Conservation (phyloP, 64 coral and sea anemone genomes). For the Dendrophyllia cribrosa region DNA sequence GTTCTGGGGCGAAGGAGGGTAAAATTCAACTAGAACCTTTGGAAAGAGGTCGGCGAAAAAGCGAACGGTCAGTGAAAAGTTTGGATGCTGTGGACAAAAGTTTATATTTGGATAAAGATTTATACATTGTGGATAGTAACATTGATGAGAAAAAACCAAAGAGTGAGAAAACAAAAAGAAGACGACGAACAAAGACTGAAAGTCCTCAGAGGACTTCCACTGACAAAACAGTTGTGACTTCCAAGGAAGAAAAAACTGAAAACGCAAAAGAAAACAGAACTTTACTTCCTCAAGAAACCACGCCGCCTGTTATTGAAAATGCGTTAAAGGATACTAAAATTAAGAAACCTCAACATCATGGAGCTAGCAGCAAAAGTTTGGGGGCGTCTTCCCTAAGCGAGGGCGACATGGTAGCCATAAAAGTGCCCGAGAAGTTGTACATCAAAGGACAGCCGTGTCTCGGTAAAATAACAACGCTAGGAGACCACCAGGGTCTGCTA, state of each 20-base stretch:
- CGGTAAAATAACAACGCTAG: constrained; percentile 75
- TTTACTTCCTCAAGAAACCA: not conserved
- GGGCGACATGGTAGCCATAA: constrained; percentile 93
- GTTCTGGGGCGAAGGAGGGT: not conserved
- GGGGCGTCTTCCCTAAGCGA: constrained; percentile 34
- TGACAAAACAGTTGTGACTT: not conserved
- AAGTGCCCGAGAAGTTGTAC: constrained; percentile 90
- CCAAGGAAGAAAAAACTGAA: not conserved
- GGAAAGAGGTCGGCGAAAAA: not conserved
- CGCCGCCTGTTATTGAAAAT: not conserved
- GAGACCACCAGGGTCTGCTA: constrained; percentile 70
- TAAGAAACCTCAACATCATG: not conserved
- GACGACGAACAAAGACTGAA: constrained; percentile 5
- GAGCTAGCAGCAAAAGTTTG: not conserved
- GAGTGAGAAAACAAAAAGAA: not conserved
- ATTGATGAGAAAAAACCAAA: not conserved
- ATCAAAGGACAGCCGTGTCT: constrained; percentile 98
- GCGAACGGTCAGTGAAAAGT: not conserved
- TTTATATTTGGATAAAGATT: constrained; percentile 21
- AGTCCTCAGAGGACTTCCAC: constrained; percentile 1
- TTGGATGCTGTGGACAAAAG: constrained; percentile 1
- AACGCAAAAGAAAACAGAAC: not conserved
- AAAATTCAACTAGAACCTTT: constrained; percentile 1
- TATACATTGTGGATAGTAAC: constrained; percentile 19
- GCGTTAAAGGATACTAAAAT: not conserved